Conservation (phyloP, 2,888 invertebrate species). For the Auanema freiburgensis region DNA sequence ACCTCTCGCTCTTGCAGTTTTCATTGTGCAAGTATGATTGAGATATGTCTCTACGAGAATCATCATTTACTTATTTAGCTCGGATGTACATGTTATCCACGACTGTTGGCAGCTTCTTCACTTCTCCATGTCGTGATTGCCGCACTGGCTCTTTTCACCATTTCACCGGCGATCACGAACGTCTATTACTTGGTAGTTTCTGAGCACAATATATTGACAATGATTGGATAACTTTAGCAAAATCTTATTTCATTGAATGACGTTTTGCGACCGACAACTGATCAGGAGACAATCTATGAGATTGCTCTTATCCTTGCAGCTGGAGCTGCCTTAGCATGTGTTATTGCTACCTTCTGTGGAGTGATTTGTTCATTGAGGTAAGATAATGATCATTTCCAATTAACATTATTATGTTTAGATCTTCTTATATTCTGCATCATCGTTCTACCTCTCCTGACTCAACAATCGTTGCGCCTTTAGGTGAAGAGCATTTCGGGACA, state of each 20-base stretch:
- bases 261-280: conserved; percentile 38
- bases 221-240: conserved; percentile 41
- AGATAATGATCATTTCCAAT: no score
- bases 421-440: conserved; percentile 58
- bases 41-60: not conserved
- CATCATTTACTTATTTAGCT: not conserved
- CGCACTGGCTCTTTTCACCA: conserved; percentile 58
- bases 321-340: conserved; percentile 55
- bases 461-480: conserved; percentile 47
- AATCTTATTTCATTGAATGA: conserved; percentile 47
- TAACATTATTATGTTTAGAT: conserved; percentile 32
- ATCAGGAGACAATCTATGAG: conserved; percentile 43
- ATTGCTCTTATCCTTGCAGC: conserved; percentile 59
- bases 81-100: conserved; percentile 42
- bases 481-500: conserved; percentile 44
- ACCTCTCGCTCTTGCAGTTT: conserved; percentile 56
- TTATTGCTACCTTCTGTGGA: conserved; percentile 50
- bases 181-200: conserved; percentile 58
- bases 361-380: conserved; percentile 53
- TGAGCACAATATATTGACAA: not conserved
- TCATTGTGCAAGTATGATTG: conserved; percentile 53
- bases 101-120: conserved; percentile 51
- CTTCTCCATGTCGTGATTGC: conserved; percentile 57
- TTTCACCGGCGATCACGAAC: conserved; percentile 59
- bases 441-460: conserved; percentile 44